These are phyloP conservation scores for Resseliella maxima DNA, from an alignment of 2,888 invertebrate species.

Conservation along the genomic window DNA sequence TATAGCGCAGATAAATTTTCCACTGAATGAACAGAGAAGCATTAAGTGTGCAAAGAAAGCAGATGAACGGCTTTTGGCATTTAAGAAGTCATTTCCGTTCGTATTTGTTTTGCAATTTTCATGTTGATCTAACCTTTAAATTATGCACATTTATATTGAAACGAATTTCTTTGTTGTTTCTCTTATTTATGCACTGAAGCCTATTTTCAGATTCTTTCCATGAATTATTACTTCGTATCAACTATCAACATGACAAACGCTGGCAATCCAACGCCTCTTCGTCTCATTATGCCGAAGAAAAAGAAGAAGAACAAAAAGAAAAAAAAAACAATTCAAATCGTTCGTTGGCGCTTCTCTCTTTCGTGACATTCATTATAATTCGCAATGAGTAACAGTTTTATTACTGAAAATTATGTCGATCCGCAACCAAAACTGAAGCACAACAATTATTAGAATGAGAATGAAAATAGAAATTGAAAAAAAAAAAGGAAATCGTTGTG, in stretches of 20 bases:
- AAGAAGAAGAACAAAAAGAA: too few relatives aligned
- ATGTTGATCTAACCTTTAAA: constrained; percentile 16
- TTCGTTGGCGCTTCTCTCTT: not conserved
- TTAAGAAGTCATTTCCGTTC: constrained; percentile 17
- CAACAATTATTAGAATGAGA: constrained; percentile 12
- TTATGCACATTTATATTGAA: constrained; percentile 24
- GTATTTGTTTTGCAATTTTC: constrained; percentile 29
- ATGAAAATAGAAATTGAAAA: not conserved
- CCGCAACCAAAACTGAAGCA: not conserved
- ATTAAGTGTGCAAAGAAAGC: constrained; percentile 2
- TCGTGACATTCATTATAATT: not conserved
- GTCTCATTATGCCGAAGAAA: not conserved
- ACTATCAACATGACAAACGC: constrained; percentile 12
- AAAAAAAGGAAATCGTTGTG: not conserved
- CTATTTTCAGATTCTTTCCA: not conserved
- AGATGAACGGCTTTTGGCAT: not conserved
- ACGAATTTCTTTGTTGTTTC: not conserved
- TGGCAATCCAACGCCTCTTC: not conserved
- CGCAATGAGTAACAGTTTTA: not conserved
- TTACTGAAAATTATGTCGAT: not conserved
- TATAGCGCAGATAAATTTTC: not conserved
- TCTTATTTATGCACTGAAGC: not conserved
- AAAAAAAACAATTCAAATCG: not conserved
- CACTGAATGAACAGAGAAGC: not conserved
- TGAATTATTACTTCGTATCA: not conserved